Conservation (phyloP, 2,797 vertebrate genomes). For the Sciaenops ocellatus region DNA sequence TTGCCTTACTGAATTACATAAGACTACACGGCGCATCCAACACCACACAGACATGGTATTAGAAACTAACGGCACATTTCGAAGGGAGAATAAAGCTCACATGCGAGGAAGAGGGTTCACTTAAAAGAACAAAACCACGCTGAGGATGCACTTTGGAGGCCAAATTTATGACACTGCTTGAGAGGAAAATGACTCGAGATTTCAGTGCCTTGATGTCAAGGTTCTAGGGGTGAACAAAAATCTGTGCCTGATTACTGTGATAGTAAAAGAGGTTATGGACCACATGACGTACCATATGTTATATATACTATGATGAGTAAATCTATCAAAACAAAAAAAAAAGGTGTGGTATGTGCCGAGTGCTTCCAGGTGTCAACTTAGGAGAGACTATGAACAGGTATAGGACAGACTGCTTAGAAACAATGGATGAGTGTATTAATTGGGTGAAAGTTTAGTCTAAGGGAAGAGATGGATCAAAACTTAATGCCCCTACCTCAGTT, state of each 20-base stretch:
- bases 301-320: slow-evolving; percentile 52
- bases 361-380: slow-evolving; percentile 63
- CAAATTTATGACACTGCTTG: slow-evolving; percentile 55
- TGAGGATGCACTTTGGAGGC: slow-evolving; percentile 30
- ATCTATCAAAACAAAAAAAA: slow-evolving; percentile 69
- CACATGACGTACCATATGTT: slow-evolving; percentile 56
- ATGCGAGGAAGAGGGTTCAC: slow-evolving; percentile 29
- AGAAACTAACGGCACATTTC: not conserved
- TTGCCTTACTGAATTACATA: slow-evolving; percentile 15
- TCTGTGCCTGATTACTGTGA: slow-evolving; percentile 67
- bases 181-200: slow-evolving; percentile 37
- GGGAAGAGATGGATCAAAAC: not conserved
- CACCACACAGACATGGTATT: not conserved
- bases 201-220: slow-evolving; percentile 41
- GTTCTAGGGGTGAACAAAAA: slow-evolving; percentile 49
- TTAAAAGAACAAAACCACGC: slow-evolving; percentile 48
- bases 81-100: slow-evolving; percentile 14
- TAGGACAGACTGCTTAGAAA: not conserved
- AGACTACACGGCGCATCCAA: not conserved
- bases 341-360: slow-evolving; percentile 25
- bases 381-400: not conserved
- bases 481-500: not conserved
- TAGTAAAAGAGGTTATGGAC: slow-evolving; percentile 49
- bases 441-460: not conserved
- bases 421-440: not conserved